These are phyloP conservation scores for Potamarius usumacintae DNA, from an alignment of 2,113 vertebrate species.

Conservation along the genomic window DNA sequence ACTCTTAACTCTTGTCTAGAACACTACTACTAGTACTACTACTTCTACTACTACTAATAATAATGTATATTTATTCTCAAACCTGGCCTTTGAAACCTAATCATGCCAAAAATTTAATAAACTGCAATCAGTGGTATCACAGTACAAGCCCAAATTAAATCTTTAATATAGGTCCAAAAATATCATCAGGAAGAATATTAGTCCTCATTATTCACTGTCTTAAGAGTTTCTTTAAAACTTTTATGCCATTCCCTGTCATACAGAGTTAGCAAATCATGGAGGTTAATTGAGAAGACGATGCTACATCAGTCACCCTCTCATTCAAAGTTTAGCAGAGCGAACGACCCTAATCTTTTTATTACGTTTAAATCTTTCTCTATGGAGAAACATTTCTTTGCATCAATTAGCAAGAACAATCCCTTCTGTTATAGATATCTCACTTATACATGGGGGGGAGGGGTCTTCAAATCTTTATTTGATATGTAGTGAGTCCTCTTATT, in stretches of 20 bases:
- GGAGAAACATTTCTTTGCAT: slow-evolving; percentile 60
- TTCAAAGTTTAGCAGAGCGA: slow-evolving; percentile 31
- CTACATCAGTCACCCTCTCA: slow-evolving; percentile 28
- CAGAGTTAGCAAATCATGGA: slow-evolving; percentile 30
- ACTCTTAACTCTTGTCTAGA: not conserved
- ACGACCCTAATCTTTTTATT: slow-evolving; percentile 53
- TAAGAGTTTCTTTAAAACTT: slow-evolving; percentile 29
- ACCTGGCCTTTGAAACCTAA: not conserved
- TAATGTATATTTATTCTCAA: not conserved
- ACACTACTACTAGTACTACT: not conserved
- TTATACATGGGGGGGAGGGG: slow-evolving; percentile 62
- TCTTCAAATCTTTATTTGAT: slow-evolving; percentile 77
- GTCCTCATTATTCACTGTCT: slow-evolving; percentile 46
- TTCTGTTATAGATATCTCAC: slow-evolving; percentile 69
- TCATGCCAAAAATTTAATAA: slow-evolving; percentile 1
- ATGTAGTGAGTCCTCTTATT: slow-evolving; percentile 79
- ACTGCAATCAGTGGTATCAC: not conserved
- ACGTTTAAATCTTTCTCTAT: slow-evolving; percentile 52
- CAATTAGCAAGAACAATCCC: slow-evolving; percentile 72
- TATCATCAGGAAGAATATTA: slow-evolving; percentile 30
- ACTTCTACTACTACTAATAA: not conserved
- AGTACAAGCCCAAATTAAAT: slow-evolving; percentile 31
- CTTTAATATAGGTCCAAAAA: slow-evolving; percentile 38
- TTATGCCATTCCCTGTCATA: slow-evolving; percentile 15
- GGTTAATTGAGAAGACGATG: slow-evolving; percentile 49